Evolutionary conservation across 2,797 vertebrate species (phyloP).

Genomic region (Apodemus agrarius): DNA sequence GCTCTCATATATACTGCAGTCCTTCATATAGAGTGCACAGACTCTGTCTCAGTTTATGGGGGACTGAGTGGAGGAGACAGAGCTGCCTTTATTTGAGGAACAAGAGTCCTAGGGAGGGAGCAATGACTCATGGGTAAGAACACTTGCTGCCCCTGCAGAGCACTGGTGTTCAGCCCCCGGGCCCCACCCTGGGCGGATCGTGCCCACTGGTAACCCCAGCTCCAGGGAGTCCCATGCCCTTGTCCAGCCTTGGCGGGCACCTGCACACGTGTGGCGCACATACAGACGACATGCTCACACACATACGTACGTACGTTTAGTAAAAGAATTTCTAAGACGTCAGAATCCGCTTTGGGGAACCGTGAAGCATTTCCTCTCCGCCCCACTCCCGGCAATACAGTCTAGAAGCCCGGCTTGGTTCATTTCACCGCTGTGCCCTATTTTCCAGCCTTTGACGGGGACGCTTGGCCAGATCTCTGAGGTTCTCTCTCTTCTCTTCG

Average conservation of each 20-base stretch:
- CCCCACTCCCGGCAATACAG: not conserved
- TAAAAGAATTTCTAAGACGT: not conserved
- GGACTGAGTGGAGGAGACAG: not conserved
- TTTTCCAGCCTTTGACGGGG: not conserved
- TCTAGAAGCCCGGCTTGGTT: not conserved
- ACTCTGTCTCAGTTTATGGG: not conserved
- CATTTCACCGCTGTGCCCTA: not conserved
- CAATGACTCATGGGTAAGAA: not conserved
- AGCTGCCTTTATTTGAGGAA: not conserved
- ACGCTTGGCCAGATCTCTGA: not conserved
- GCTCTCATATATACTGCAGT: not conserved
- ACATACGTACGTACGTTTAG: not conserved
- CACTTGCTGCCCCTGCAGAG: not conserved
- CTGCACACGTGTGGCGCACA: too few species aligned
- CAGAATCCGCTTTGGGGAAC: not conserved
- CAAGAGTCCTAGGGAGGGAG: not conserved
- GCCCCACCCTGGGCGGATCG: too few species aligned
- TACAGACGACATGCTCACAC: not conserved
- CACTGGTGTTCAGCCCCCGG: not conserved
- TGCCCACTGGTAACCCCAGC: not conserved
- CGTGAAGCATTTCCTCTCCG: not conserved
- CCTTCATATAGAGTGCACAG: not conserved
- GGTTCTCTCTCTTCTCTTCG: conserved; percentile 73
- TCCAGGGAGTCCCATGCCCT: not conserved
- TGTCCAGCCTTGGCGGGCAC: not conserved